Conservation (phyloP, 1,140 invertebrate species). For the Drosophila truncata region DNA sequence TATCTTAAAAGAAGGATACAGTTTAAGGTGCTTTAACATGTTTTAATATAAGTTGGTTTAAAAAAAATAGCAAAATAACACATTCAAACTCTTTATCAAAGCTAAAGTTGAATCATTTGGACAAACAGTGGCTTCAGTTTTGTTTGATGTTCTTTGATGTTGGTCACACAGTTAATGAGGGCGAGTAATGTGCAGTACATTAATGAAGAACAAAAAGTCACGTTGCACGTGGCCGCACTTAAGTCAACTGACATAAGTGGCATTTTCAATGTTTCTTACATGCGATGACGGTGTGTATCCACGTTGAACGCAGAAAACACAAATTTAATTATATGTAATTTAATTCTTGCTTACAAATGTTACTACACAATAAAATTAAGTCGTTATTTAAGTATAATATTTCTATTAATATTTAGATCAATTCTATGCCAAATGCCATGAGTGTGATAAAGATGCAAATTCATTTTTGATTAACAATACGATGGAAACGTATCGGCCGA, state of each 20-base stretch:
- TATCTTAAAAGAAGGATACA: neutral
- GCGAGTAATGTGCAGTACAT: slow-evolving; percentile 27
- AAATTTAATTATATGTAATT: neutral
- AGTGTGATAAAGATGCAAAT: too few species aligned
- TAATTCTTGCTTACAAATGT: neutral
- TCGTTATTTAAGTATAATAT: neutral
- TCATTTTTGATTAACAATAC: too few species aligned
- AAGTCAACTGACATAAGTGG: slow-evolving; percentile 49
- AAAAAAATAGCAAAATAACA: neutral
- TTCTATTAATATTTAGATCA: neutral
- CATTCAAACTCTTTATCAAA: neutral
- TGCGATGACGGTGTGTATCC: slow-evolving; percentile 11
- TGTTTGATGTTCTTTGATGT: slow-evolving; percentile 60
- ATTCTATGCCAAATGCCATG: too few species aligned
- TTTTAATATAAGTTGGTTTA: neutral
- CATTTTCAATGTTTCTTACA: slow-evolving; percentile 56
- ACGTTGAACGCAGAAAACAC: neutral
- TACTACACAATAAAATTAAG: neutral
- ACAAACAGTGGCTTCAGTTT: neutral
- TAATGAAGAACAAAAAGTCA: slow-evolving; percentile 36
- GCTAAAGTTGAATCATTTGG: neutral
- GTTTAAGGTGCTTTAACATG: neutral
- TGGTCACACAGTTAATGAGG: slow-evolving; percentile 29
- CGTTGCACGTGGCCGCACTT: slow-evolving; percentile 58
- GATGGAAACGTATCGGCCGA: too few species aligned